Evolutionary conservation across 2,797 vertebrate species (phyloP).

Genomic region (Nyctibius grandis): DNA sequence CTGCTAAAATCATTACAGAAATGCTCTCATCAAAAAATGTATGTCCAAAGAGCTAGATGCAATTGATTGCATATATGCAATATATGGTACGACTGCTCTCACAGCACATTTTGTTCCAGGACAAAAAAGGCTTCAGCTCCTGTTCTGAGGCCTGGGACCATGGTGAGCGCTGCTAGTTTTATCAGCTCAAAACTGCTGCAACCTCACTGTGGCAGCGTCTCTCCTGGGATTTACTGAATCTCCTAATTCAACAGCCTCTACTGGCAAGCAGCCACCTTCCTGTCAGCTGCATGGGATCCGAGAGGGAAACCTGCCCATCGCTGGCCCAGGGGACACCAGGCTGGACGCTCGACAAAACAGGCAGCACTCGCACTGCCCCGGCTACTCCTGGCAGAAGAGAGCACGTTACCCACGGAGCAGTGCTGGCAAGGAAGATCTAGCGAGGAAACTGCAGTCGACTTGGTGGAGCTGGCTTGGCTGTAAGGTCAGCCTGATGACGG

Average conservation of each 20-base stretch:
- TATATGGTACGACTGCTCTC: neutral
- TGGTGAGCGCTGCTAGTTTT: neutral
- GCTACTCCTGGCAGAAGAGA: neutral
- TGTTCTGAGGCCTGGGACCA: neutral
- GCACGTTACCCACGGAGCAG: neutral
- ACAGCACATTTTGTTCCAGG: neutral
- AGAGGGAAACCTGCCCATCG: neutral
- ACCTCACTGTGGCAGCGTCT: neutral
- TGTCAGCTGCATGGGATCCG: neutral
- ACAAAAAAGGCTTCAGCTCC: neutral
- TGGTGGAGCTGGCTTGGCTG: neutral
- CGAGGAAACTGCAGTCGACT: neutral
- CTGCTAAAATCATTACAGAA: neutral
- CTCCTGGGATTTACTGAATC: neutral
- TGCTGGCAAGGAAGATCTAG: neutral
- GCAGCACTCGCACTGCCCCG: neutral
- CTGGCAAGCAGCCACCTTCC: neutral
- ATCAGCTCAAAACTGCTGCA: conserved; percentile 37
- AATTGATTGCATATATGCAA: neutral
- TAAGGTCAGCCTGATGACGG: neutral
- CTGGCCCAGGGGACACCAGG: neutral
- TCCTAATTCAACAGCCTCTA: neutral
- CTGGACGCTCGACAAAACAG: neutral
- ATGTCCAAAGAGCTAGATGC: neutral
- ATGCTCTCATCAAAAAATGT: neutral